Percentiles rank a stretch among this genome's conserved stretches.
Conservation (phyloP, 2,888 invertebrate genomes). For the Phortica magna region DNA sequence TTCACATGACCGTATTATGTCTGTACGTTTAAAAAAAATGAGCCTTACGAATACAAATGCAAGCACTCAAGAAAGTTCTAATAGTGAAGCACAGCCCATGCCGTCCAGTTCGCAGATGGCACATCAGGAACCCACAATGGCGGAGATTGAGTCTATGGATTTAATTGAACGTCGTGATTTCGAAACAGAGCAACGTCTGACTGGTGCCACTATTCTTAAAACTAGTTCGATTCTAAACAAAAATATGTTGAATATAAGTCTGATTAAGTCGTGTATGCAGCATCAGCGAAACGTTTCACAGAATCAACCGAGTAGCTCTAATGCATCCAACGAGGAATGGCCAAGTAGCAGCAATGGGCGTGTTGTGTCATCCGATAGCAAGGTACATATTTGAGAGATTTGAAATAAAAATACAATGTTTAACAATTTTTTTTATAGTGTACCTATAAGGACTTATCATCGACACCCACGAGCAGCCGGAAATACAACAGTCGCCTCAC, state of each 20-base stretch:
- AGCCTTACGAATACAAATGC: slow-evolving; percentile 60
- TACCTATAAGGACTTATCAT: slow-evolving; percentile 74
- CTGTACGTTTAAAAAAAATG: slow-evolving; percentile 74
- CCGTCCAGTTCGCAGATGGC: slow-evolving; percentile 38
- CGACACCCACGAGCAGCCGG: slow-evolving; percentile 78
- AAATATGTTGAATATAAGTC: slow-evolving; percentile 76
- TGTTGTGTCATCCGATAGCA: slow-evolving; percentile 75
- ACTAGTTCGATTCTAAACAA: slow-evolving; percentile 73
- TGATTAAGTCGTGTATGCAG: slow-evolving; percentile 61
- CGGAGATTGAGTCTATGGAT: slow-evolving; percentile 77
- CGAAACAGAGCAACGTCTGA: slow-evolving; percentile 76
- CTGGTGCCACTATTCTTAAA: slow-evolving; percentile 75
- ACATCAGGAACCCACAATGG: slow-evolving; percentile 47
- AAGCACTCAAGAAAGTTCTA: neutral
- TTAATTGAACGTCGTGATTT: slow-evolving; percentile 77
- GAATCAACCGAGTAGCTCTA: slow-evolving; percentile 25
- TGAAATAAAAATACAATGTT: neutral
- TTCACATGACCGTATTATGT: slow-evolving; percentile 72
- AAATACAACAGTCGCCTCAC: slow-evolving; percentile 73
- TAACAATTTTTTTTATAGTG: slow-evolving; percentile 53
- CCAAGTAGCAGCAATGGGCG: slow-evolving; percentile 71
- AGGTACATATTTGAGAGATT: slow-evolving; percentile 57
- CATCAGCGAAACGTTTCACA: slow-evolving; percentile 34
- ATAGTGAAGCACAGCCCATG: slow-evolving; percentile 12
- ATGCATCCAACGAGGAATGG: slow-evolving; percentile 64